Conservation (phyloP, 2,797 vertebrate genomes). For the Poeciliopsis turneri region DNA sequence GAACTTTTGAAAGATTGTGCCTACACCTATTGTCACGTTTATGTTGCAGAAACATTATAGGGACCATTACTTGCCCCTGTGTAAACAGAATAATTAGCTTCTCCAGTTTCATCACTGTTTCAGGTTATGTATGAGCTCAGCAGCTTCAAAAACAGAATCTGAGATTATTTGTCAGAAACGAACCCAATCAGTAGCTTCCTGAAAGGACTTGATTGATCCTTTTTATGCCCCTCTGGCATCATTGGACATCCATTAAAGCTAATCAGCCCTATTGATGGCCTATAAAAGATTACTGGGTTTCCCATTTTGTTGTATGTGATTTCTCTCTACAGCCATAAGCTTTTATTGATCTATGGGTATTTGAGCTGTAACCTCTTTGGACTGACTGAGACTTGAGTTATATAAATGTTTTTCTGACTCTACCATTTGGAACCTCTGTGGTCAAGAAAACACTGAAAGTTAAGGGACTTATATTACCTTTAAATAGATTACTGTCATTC, state of each 20-base stretch:
- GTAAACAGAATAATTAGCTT: background rate
- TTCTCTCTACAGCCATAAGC: constrained; percentile 29
- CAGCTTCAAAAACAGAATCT: constrained; percentile 20
- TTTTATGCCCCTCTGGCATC: constrained; percentile 49
- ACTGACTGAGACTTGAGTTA: constrained; percentile 13
- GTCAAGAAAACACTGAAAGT: constrained; percentile 18
- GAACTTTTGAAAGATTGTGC: background rate
- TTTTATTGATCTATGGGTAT: constrained; percentile 63
- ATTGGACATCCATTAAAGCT: constrained; percentile 65
- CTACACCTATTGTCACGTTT: background rate
- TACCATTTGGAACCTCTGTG: constrained; percentile 31
- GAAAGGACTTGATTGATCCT: constrained; percentile 48
- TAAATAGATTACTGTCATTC: background rate
- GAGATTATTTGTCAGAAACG: constrained; percentile 38
- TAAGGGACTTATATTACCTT: constrained; percentile 20
- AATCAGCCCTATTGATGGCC: constrained; percentile 64
- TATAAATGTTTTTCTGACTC: constrained; percentile 3
- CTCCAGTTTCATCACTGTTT: constrained; percentile 4
- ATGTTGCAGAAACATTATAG: background rate
- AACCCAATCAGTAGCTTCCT: constrained; percentile 48
- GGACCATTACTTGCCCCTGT: background rate
- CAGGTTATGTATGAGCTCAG: background rate
- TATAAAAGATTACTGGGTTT: constrained; percentile 48
- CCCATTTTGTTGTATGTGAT: constrained; percentile 46
- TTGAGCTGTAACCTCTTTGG: constrained; percentile 44